phyloP scores from a whole-genome alignment of 2,888 invertebrate species.

The Pollenia labialis region DNA sequence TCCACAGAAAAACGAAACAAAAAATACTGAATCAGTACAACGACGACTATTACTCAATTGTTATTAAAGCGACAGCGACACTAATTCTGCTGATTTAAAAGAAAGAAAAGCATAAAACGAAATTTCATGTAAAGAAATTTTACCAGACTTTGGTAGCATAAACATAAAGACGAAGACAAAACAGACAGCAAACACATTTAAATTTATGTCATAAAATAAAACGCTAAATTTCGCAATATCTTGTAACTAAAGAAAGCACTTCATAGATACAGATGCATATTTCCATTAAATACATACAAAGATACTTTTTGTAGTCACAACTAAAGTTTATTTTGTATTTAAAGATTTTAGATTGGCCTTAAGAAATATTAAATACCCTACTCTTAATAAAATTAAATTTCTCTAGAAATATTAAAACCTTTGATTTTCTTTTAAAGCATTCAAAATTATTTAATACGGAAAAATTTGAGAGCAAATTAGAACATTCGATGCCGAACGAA shows the following conservation, averaged over 20 bases:
- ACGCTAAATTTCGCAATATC: slow-evolving; percentile 81
- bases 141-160: not conserved
- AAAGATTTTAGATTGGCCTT: not conserved
- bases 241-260: slow-evolving; percentile 75
- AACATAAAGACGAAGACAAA: slow-evolving; percentile 38
- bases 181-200: slow-evolving; percentile 51
- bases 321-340: no score
- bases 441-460: no score
- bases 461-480: no score
- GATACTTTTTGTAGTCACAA: slow-evolving; percentile 2
- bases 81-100: slow-evolving; percentile 3
- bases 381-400: not conserved
- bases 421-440: no score
- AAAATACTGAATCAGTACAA: slow-evolving; percentile 1
- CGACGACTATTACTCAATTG: slow-evolving; percentile 64
- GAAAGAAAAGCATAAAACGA: slow-evolving; percentile 39
- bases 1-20: slow-evolving; percentile 31
- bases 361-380: slow-evolving; percentile 7
- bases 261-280: slow-evolving; percentile 49
- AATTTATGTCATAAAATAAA: slow-evolving; percentile 53
- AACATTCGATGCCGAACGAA: no score
- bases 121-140: slow-evolving; percentile 38
- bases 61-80: slow-evolving; percentile 16
- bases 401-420: no score
- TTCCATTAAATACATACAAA: not conserved